Evolutionary conservation across 2,113 vertebrate genomes (phyloP).

Genomic region (Scomber japonicus): DNA sequence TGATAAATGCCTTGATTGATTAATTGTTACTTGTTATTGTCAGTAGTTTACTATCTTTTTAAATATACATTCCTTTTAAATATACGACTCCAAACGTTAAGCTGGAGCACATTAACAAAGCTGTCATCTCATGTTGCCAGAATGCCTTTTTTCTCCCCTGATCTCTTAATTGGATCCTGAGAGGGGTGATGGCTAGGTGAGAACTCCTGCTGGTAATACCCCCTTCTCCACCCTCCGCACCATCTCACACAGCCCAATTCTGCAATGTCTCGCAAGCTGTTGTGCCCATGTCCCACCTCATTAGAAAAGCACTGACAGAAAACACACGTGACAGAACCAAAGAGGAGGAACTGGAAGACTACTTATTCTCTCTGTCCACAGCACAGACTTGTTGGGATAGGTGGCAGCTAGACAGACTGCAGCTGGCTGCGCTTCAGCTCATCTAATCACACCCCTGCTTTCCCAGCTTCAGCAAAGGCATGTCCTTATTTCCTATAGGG

Average conservation of each 20-base stretch:
- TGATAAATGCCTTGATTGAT: no score
- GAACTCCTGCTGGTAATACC: slow-evolving; percentile 53
- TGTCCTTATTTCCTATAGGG: slow-evolving; percentile 46
- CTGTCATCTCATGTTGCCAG: slow-evolving; percentile 36
- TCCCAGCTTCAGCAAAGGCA: slow-evolving; percentile 29
- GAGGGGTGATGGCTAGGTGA: slow-evolving; percentile 41
- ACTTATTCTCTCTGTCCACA: slow-evolving; percentile 21
- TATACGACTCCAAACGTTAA: slow-evolving; percentile 17
- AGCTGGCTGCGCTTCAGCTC: slow-evolving; percentile 53
- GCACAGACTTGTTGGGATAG: slow-evolving; percentile 31
- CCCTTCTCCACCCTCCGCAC: neutral
- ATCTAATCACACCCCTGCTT: slow-evolving; percentile 52
- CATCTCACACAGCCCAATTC: slow-evolving; percentile 16
- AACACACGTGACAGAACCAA: slow-evolving; percentile 38
- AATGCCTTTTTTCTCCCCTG: slow-evolving; percentile 12
- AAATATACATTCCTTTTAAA: neutral
- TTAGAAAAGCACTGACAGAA: slow-evolving; percentile 52
- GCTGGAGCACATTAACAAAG: slow-evolving; percentile 40
- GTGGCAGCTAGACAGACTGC: slow-evolving; percentile 43
- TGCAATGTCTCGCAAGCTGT: slow-evolving; percentile 32
- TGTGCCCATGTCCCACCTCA: slow-evolving; percentile 47
- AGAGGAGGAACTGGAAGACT: slow-evolving; percentile 36
- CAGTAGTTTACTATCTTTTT: no score
- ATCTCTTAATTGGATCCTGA: slow-evolving; percentile 66
- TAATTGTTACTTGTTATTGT: no score